phyloP scores from a whole-genome alignment of 2,888 invertebrate genomes.

The Petrophora chlorosata region DNA sequence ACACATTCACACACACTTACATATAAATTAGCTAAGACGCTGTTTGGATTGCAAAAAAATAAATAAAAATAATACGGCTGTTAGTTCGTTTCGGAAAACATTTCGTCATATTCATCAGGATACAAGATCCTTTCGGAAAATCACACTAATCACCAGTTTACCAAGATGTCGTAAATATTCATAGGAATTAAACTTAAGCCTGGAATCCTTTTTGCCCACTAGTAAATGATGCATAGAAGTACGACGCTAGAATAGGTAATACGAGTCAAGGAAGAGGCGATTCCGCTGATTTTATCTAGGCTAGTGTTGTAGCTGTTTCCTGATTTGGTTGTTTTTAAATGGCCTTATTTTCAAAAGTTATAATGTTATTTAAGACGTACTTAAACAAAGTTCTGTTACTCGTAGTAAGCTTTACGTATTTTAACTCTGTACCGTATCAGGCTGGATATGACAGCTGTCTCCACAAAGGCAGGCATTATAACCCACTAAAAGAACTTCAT shows the following conservation, averaged over 20 bases:
- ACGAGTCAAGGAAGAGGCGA: background rate
- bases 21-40: too few relatives aligned
- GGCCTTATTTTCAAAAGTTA: too few relatives aligned
- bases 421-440: background rate
- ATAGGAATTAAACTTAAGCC: conserved; percentile 16
- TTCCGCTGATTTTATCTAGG: background rate
- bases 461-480: conserved; percentile 2
- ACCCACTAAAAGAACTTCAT: background rate
- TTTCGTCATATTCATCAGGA: background rate
- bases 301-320: background rate
- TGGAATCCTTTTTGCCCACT: conserved; percentile 9
- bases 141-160: conserved; percentile 10
- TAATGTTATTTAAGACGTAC: too few relatives aligned
- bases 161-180: conserved; percentile 21
- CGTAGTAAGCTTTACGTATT: too few relatives aligned
- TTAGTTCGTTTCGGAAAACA: background rate
- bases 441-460: background rate
- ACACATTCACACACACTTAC: too few relatives aligned
- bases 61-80: too few relatives aligned
- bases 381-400: too few relatives aligned
- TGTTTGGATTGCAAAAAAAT: too few relatives aligned
- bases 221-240: conserved; percentile 8
- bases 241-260: conserved; percentile 8
- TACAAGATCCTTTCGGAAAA: conserved; percentile 7
- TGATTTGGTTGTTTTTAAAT: background rate